Conservation (phyloP, 2,113 vertebrate genomes). For the Neolamprologus tretocephalus region DNA sequence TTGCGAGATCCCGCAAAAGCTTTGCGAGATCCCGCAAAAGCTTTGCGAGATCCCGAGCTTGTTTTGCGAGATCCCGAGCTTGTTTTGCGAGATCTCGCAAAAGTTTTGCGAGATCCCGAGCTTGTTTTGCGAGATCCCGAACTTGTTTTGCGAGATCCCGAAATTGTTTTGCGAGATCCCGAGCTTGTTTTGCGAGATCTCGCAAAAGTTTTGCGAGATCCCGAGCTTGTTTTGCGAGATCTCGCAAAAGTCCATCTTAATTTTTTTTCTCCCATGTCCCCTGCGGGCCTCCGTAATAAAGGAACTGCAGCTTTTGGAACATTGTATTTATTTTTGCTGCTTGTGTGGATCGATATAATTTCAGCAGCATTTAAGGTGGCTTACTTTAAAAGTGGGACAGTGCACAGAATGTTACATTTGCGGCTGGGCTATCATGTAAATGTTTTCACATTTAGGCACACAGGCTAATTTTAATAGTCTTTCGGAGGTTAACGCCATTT, state of each 20-base stretch:
- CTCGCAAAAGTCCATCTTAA: rapidly evolving
- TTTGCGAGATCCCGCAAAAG: too few species aligned
- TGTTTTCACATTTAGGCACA: rapidly evolving
- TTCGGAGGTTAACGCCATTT: neutral
- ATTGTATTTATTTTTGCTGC: neutral
- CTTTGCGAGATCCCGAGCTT: too few species aligned
- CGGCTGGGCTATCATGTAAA: neutral
- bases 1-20: too few species aligned
- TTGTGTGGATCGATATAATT: rapidly evolving
- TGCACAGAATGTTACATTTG: neutral
- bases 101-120: too few species aligned
- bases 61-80: rapidly evolving
- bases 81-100: too few species aligned
- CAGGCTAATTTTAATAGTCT: neutral
- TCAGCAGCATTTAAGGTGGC: neutral
- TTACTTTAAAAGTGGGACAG: neutral
- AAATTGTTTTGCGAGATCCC: rapidly evolving
- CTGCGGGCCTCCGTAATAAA: neutral
- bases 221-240: rapidly evolving
- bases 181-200: too few species aligned
- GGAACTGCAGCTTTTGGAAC: neutral
- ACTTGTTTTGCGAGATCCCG: rapidly evolving
- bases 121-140: too few species aligned
- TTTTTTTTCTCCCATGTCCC: too few species aligned
- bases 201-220: too few species aligned